Conservation (phyloP, 2,113 vertebrate genomes). For the Pelmatolapia mariae region DNA sequence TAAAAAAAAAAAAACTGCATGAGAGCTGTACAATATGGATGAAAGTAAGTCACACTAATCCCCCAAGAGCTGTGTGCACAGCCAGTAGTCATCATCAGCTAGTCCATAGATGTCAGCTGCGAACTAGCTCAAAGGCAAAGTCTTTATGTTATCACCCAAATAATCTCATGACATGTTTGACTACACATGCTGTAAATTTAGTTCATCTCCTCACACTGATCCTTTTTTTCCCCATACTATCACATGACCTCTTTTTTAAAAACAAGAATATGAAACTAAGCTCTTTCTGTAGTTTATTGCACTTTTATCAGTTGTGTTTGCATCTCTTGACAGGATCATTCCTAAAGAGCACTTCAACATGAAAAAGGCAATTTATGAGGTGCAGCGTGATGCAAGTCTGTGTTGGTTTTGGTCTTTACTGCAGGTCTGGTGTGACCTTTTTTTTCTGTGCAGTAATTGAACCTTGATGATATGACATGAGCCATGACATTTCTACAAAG, state of each 20-base stretch:
- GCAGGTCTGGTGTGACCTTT: not conserved
- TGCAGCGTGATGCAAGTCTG: conserved; percentile 79
- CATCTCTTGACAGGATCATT: conserved; percentile 77
- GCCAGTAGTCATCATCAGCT: not conserved
- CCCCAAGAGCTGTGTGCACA: not conserved
- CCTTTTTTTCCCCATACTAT: not conserved
- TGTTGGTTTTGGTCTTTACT: not conserved
- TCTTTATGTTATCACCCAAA: not conserved
- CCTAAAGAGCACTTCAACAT: conserved; percentile 81
- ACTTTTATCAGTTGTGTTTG: not conserved
- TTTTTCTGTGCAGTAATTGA: conserved; percentile 11
- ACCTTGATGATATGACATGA: not conserved
- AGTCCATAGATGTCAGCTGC: not conserved
- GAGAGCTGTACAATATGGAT: conserved; percentile 92
- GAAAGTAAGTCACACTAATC: conserved; percentile 82
- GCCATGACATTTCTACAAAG: not conserved
- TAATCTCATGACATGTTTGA: not conserved
- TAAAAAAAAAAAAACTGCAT: conserved; percentile 76
- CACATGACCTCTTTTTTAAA: not conserved
- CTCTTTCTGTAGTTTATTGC: not conserved
- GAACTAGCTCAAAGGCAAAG: not conserved
- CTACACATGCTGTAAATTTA: not conserved
- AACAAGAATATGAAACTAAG: not conserved
- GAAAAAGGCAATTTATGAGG: conserved; percentile 84
- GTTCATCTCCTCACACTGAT: not conserved